Evolutionary conservation across 2,888 invertebrate genomes (phyloP), one percentile per base, ranked within the genome.

Genomic region (Deilephila porcellus): DNA sequence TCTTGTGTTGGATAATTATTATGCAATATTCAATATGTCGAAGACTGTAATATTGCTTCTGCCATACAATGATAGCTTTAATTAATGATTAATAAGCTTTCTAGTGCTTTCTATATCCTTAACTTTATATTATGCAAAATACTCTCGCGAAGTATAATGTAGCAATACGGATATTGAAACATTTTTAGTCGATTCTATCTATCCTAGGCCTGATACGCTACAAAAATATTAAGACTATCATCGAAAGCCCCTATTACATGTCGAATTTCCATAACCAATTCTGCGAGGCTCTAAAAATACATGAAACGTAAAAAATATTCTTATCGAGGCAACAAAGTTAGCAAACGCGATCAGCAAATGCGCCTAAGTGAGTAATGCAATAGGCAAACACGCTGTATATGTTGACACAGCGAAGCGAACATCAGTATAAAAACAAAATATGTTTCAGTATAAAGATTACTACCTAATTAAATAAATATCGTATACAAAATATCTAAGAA

Each of bases 291-390:
- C 45, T 20, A 67, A 67, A 52, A 67, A 67, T 67, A 67, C 75
- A 74, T 75, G 53, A 71, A 72, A 32, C 73, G 74, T 74, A 76
- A 77, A 81, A 79, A 79, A 80, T 75, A 74, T 76, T 70, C 77
- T 75, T 73, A 81, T 78, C 72, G 78, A 60, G 67, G 73, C 74
- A 76, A 79, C 79, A 79, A 77, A 79, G 78, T 75, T 76, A 74
- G 76, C 75, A 77, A 80, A 80, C 77, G 79, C 79, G 80, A 81
- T 81, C 82, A 80, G 78, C 76, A 78, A 81, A 81, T 81, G 80
- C 77, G 78, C 75, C 76, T 76, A 77, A 81, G 76, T 81, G 79
- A 79, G 80, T 73, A 77, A 83, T 83, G 59, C 73, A 70, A 73
- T 73, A 70, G 63, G 72, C 56, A 73, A 71, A 71, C 71, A 73